These are phyloP conservation scores for Cylindroiulus punctatus DNA, from an alignment of 2,888 invertebrate genomes.

Conservation along the genomic window DNA sequence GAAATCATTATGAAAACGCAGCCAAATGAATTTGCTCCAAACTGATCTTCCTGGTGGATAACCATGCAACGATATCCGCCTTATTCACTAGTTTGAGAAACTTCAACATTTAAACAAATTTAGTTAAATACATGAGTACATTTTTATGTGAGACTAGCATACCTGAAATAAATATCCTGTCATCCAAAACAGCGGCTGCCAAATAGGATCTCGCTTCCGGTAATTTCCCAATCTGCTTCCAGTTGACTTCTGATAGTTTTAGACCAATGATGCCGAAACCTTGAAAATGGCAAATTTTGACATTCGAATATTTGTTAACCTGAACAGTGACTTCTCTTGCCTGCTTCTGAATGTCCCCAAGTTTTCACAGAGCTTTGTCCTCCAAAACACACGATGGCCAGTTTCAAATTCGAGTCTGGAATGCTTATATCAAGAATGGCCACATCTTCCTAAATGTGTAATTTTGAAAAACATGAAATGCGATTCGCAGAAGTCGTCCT, in stretches of 20 bases:
- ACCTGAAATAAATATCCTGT: constrained; percentile 44
- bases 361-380: constrained; percentile 40
- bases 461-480: neutral
- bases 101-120: too few relatives aligned
- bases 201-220: constrained; percentile 45
- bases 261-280: constrained; percentile 16
- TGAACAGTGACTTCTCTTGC: neutral
- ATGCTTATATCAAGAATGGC: constrained; percentile 43
- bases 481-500: neutral
- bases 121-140: neutral
- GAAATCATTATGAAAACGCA: neutral
- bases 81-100: neutral
- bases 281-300: neutral
- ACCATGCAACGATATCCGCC: too few relatives aligned
- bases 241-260: neutral
- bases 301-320: neutral
- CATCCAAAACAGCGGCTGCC: constrained; percentile 21
- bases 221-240: constrained; percentile 49
- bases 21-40: neutral
- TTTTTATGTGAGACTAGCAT: neutral
- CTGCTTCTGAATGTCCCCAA: constrained; percentile 10
- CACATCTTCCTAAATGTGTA: neutral
- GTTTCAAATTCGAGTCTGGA: neutral
- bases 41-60: neutral
- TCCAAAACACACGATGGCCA: constrained; percentile 44